phyloP scores from a whole-genome alignment of 2,888 invertebrate species.

The Netelia fuscicornis region DNA sequence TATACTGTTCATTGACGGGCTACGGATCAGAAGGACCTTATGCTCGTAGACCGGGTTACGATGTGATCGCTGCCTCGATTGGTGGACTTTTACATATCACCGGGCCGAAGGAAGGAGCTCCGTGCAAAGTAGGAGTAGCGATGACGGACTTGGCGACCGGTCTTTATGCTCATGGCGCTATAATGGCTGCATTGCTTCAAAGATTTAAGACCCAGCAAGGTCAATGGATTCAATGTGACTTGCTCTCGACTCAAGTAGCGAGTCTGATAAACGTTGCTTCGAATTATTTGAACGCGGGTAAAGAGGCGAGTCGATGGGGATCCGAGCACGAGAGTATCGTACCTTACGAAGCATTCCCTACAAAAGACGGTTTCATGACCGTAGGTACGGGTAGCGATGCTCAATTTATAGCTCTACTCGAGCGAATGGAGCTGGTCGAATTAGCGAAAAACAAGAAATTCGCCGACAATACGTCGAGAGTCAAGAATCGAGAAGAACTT shows the following conservation, averaged over 20 bases:
- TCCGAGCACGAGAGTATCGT: conserved; percentile 97
- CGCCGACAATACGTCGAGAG: conserved; percentile 90
- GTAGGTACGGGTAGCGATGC: conserved; percentile 94
- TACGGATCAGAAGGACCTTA: conserved; percentile 96
- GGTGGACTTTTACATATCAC: conserved; percentile 96
- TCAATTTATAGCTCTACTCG: conserved; percentile 92
- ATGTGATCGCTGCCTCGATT: conserved; percentile 97
- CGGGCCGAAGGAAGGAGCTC: conserved; percentile 93
- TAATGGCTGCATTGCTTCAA: conserved; percentile 95
- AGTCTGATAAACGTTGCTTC: conserved; percentile 95
- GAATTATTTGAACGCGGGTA: conserved; percentile 94
- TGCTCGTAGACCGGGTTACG: conserved; percentile 95
- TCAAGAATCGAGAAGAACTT: conserved; percentile 90
- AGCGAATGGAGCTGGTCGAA: conserved; percentile 87
- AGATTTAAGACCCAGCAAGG: conserved; percentile 92
- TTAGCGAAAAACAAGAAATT: conserved; percentile 89
- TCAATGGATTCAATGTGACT: conserved; percentile 96
- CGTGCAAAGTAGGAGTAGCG: conserved; percentile 96
- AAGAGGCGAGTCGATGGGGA: conserved; percentile 93
- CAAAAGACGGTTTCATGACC: conserved; percentile 93
- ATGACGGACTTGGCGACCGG: conserved; percentile 97
- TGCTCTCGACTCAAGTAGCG: conserved; percentile 96
- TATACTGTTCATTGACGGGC: conserved; percentile 98
- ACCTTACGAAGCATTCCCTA: conserved; percentile 96
- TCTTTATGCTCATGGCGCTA: conserved; percentile 97